Evolutionary conservation across 2,888 invertebrate species (phyloP), one percentile per base, ranked within the genome.

Genomic region (Caenorhabditis auriculariae): DNA sequence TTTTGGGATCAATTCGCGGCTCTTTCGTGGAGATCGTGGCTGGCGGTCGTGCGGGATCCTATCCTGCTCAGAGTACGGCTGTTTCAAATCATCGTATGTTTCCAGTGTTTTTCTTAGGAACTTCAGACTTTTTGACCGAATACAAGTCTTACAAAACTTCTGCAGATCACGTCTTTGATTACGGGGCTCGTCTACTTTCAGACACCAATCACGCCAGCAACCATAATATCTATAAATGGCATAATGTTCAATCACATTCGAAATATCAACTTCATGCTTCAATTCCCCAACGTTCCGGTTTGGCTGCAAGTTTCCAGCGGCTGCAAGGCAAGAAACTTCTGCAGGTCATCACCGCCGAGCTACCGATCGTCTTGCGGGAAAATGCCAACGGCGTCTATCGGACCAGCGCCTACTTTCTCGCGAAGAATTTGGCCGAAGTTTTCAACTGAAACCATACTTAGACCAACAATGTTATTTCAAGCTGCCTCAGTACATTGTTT

Each of bases 321-420:
- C 23, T n/a, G 28, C 17, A 29, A 46, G 4, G 19, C 19, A 7
- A 46, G 9, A 19, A 5, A 17, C 12, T 15, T 15, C 26, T 55
- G 5, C 32, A 91, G 91, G 90, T 91, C 21, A 93, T 93, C 82
- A 91, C 91, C 73, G 87, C 89, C 0, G 93, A 93, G 81, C 84
- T 92, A 29, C 91, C 92, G 0, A 88, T 93, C 60, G 93, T 93
- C 82, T 86, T 92, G 69, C 85, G 92, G 15, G 93, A 94, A 82
- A 89, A 93, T 75, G 87, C 89, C 58, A 91, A 90, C 81, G 91
- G 92, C 26, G 89, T 93, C 87, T 94, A 94, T 77, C 86, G 92
- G 42, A 89, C 90, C 0, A 91, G 91, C 74, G 89, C 92, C 0
- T 94, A 93, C 83, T 94, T 91, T 39, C 88, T 92, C 76, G 84